Conservation (phyloP, 2,797 vertebrate species). For the Rousettus madagascariensis region DNA sequence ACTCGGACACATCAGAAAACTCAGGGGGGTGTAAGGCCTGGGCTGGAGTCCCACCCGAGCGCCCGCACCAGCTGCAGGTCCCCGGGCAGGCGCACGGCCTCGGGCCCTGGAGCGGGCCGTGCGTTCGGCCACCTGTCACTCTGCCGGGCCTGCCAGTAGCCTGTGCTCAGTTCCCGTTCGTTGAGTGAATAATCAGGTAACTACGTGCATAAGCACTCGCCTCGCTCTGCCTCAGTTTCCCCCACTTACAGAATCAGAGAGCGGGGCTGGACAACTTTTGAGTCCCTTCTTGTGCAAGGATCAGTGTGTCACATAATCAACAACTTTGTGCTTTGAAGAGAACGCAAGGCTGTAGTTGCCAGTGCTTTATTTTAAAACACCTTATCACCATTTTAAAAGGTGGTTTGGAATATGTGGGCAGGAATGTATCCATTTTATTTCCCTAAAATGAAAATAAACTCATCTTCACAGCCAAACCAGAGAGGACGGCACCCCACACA, state of each 20-base stretch:
- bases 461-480: neutral
- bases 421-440: neutral
- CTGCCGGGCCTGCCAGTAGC: no score
- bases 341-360: neutral
- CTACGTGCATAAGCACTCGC: neutral
- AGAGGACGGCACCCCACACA: neutral
- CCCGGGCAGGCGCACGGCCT: no score
- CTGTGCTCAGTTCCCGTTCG: neutral
- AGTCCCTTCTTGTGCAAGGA: neutral
- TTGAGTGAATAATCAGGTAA: neutral
- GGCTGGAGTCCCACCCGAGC: neutral
- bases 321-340: neutral
- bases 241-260: neutral
- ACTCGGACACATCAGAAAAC: neutral
- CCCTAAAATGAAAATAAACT: neutral
- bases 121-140: neutral
- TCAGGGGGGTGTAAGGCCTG: neutral
- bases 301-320: neutral
- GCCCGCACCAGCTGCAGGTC: fast-evolving
- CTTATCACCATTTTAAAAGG: neutral
- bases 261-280: neutral
- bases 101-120: neutral
- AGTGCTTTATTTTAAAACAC: neutral
- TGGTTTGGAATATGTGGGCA: neutral
- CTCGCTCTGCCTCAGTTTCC: neutral